Percentiles rank a stretch among this genome's conserved stretches.
Conservation (phyloP, 2,797 vertebrate species). For the Microctenopoma lineatum region DNA sequence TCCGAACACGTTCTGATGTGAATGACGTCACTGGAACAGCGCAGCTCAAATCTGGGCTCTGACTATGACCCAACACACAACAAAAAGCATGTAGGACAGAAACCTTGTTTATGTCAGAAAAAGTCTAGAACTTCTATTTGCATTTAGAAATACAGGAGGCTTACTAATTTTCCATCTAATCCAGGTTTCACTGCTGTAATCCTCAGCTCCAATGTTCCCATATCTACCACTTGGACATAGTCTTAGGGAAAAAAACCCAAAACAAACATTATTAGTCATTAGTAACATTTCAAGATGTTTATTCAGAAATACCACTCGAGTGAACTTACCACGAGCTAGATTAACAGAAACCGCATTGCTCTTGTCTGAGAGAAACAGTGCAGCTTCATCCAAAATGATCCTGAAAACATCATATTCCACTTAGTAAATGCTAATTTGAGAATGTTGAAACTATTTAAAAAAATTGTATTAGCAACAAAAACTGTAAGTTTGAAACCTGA, state of each 20-base stretch:
- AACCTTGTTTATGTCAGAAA: neutral
- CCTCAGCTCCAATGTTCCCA: constrained; percentile 95
- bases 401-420: constrained; percentile 71
- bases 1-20: constrained; percentile 96
- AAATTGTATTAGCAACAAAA: neutral
- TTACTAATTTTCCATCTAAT: constrained; percentile 88
- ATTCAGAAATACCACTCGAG: neutral
- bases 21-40: constrained; percentile 95
- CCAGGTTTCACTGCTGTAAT: constrained; percentile 93
- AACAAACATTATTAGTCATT: constrained; percentile 6
- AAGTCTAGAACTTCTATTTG: neutral
- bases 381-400: constrained; percentile 97
- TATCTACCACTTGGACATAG: constrained; percentile 97
- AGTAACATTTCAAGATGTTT: constrained; percentile 1
- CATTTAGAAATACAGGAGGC: constrained; percentile 25
- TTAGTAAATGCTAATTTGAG: constrained; percentile 19
- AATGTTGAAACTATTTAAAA: neutral
- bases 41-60: constrained; percentile 93
- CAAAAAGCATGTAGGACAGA: neutral
- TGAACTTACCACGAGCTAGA: constrained; percentile 88
- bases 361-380: constrained; percentile 95
- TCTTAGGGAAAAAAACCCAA: constrained; percentile 79
- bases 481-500: constrained; percentile 84
- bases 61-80: constrained; percentile 71
- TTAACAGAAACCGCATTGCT: constrained; percentile 90